Evolutionary conservation across 2,113 vertebrate species (phyloP).

Genomic region (Cyanoderma ruficeps): DNA sequence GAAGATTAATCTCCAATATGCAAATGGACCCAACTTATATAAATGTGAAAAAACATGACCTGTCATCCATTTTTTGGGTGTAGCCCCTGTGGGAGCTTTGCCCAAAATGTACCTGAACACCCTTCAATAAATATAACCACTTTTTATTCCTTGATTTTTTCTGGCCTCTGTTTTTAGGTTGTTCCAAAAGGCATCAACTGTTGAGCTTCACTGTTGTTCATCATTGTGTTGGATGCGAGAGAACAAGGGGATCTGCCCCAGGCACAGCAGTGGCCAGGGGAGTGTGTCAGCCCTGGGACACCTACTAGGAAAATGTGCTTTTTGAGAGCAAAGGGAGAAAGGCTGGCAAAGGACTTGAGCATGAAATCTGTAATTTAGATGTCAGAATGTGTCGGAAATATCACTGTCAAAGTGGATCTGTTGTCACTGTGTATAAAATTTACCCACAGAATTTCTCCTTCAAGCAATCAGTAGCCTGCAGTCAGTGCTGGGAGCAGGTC

Average conservation of each 20-base stretch:
- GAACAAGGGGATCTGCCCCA: neutral
- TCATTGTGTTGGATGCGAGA: neutral
- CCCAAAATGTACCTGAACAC: neutral
- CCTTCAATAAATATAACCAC: neutral
- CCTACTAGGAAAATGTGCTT: neutral
- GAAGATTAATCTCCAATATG: neutral
- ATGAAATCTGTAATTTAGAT: neutral
- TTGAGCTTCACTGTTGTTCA: neutral
- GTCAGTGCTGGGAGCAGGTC: neutral
- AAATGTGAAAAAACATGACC: neutral
- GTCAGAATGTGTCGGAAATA: neutral
- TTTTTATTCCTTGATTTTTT: neutral
- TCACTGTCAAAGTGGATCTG: neutral
- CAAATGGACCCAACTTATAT: neutral
- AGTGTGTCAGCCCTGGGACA: neutral
- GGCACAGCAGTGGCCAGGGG: accelerated
- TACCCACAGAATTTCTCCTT: neutral
- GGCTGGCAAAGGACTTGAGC: neutral
- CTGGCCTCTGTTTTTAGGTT: neutral
- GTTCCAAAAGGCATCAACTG: neutral
- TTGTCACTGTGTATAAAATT: neutral
- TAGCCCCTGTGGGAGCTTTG: neutral
- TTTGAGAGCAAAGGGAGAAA: neutral
- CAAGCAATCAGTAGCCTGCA: neutral
- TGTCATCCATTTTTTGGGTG: too few relatives aligned